phyloP scores from a whole-genome alignment of 2,797 vertebrate genomes.

The Lepidocolaptes lacrymiger region DNA sequence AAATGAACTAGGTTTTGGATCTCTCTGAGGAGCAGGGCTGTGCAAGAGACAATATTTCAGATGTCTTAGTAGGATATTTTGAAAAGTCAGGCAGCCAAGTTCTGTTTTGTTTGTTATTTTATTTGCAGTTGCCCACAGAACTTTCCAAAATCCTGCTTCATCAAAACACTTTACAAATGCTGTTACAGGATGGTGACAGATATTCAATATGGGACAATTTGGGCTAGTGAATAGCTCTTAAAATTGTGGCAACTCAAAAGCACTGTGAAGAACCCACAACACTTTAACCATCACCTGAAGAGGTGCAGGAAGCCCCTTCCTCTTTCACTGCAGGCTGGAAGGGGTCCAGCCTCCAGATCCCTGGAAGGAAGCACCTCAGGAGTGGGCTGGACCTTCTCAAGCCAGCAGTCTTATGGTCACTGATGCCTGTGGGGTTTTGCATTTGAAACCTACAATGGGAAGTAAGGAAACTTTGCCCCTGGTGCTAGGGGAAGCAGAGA shows the following conservation, averaged over 20 bases:
- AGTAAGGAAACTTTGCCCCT: not conserved
- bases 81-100: slow-evolving; percentile 4
- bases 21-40: slow-evolving; percentile 4
- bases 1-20: slow-evolving; percentile 46
- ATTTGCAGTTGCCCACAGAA: not conserved
- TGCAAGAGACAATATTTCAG: slow-evolving; percentile 47
- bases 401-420: not conserved
- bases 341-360: not conserved
- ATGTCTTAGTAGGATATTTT: slow-evolving; percentile 4
- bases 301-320: not conserved
- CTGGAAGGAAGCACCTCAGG: not conserved
- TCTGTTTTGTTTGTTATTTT: slow-evolving; percentile 9
- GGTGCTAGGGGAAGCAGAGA: not conserved
- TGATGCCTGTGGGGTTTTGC: not conserved
- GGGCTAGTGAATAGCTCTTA: not conserved
- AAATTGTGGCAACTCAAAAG: not conserved
- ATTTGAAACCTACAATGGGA: not conserved
- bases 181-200: not conserved
- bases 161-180: not conserved
- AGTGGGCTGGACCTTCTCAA: not conserved
- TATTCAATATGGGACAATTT: not conserved
- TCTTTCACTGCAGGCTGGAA: not conserved
- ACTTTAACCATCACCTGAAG: not conserved
- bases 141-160: slow-evolving; percentile 8
- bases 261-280: not conserved